phyloP scores from a whole-genome alignment of 2,888 invertebrate genomes.

The Allacma fusca region DNA sequence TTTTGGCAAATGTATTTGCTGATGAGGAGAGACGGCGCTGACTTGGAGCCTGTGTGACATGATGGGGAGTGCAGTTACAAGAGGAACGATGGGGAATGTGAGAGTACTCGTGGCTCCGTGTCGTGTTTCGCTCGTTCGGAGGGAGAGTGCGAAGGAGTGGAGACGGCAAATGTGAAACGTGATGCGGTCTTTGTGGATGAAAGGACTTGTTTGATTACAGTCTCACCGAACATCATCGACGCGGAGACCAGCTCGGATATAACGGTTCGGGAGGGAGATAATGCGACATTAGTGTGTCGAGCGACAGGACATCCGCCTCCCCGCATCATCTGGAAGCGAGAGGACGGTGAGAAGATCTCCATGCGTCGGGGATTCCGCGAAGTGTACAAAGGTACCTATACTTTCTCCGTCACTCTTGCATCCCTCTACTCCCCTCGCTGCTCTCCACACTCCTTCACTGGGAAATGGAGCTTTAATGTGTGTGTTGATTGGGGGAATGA shows the following conservation, averaged over 20 bases:
- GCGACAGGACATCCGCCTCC: constrained; percentile 79
- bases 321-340: constrained; percentile 71
- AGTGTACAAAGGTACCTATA: constrained; percentile 65
- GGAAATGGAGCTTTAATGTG: no score
- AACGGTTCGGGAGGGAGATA: constrained; percentile 77
- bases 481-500: neutral
- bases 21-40: no score
- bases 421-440: neutral
- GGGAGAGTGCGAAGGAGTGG: neutral
- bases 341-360: constrained; percentile 69
- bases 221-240: constrained; percentile 80
- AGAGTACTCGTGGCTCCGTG: no score
- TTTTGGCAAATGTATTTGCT: no score
- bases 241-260: constrained; percentile 80
- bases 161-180: neutral
- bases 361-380: constrained; percentile 65
- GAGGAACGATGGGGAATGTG: no score
- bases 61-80: no score
- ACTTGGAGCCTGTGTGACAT: no score
- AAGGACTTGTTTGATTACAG: constrained; percentile 65
- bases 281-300: constrained; percentile 76
- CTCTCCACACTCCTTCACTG: no score
- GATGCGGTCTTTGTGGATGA: constrained; percentile 1
- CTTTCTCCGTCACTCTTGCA: neutral
- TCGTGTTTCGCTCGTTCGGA: neutral